Conservation (phyloP, 2,113 vertebrate species). For the Chascanopsetta lugubris region DNA sequence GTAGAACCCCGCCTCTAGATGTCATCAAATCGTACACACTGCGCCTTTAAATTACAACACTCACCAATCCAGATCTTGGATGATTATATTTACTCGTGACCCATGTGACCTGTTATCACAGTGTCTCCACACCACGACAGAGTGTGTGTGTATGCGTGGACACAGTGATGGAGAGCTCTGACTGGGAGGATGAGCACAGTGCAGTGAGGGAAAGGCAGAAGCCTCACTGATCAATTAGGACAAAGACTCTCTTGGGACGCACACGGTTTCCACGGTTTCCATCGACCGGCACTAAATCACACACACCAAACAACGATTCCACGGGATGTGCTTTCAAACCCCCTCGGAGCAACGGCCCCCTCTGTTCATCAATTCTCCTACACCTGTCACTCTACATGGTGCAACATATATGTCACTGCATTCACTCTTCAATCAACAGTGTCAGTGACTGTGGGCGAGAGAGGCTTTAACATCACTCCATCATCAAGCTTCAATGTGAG, state of each 20-base stretch:
- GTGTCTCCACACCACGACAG: neutral
- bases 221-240: conserved; percentile 64
- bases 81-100: too few relatives aligned
- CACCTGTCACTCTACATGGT: conserved; percentile 19
- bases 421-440: conserved; percentile 26
- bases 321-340: conserved; percentile 5
- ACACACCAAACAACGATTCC: conserved; percentile 26
- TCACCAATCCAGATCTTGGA: too few relatives aligned
- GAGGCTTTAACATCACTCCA: conserved; percentile 13
- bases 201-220: conserved; percentile 45
- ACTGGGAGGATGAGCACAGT: conserved; percentile 19
- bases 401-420: conserved; percentile 15
- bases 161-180: conserved; percentile 3
- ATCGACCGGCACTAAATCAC: conserved; percentile 57
- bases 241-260: conserved; percentile 51
- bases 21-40: too few relatives aligned
- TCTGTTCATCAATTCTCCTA: conserved; percentile 35
- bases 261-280: conserved; percentile 50
- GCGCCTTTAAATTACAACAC: too few relatives aligned
- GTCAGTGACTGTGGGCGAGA: neutral
- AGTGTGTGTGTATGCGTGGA: too few relatives aligned
- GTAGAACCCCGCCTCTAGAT: too few relatives aligned
- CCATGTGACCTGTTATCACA: too few relatives aligned
- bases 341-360: conserved; percentile 12
- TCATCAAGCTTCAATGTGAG: conserved; percentile 14